Evolutionary conservation across 2,113 vertebrate genomes (phyloP).

Genomic region (Campylomormyrus tamandua): DNA sequence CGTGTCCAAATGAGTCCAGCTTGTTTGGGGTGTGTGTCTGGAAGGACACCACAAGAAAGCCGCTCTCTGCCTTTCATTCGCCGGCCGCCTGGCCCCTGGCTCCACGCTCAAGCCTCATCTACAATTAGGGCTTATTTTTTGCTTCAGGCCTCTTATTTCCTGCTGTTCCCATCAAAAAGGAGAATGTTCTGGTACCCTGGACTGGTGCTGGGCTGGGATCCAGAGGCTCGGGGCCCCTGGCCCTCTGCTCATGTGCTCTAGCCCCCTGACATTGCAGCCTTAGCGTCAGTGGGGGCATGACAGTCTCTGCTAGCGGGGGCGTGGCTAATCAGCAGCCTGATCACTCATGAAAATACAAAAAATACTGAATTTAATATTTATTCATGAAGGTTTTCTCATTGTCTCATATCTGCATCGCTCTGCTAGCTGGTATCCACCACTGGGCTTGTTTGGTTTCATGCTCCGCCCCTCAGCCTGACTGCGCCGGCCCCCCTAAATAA

Average conservation of each 20-base stretch:
- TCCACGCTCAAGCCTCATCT: background rate
- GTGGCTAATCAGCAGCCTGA: too few species aligned
- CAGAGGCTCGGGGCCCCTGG: background rate
- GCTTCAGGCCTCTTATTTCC: background rate
- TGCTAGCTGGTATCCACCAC: background rate
- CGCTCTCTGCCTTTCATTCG: background rate
- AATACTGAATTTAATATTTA: background rate
- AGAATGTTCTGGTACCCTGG: background rate
- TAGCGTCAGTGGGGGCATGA: background rate
- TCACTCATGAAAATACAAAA: background rate
- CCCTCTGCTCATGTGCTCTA: background rate
- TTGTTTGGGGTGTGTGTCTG: background rate
- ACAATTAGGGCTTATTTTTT: background rate
- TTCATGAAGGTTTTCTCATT: background rate
- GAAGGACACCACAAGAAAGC: background rate
- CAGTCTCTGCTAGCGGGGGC: background rate
- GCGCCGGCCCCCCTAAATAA: background rate
- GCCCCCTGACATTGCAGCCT: background rate
- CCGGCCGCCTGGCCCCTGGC: background rate
- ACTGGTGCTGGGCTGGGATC: background rate
- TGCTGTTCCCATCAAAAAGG: background rate
- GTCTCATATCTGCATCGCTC: background rate
- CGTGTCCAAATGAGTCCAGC: background rate
- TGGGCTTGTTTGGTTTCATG: background rate
- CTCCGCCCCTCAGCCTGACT: background rate